These are phyloP conservation scores for Carduelis carduelis DNA, from an alignment of 2,797 vertebrate species.

Conservation along the genomic window DNA sequence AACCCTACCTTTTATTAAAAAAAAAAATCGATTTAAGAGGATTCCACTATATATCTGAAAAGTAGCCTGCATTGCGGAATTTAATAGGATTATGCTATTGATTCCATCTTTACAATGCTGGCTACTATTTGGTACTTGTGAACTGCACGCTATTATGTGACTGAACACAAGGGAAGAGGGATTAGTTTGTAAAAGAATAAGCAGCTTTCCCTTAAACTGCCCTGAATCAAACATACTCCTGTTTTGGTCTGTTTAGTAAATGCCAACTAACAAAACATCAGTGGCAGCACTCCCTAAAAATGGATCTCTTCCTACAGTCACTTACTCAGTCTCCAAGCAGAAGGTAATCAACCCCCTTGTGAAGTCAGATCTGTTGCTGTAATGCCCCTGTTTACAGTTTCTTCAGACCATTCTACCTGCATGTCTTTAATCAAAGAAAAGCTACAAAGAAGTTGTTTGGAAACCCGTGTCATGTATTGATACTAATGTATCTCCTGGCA, in stretches of 20 bases:
- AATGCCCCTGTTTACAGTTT: neutral
- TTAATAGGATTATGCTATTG: slow-evolving; percentile 79
- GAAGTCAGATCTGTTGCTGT: neutral
- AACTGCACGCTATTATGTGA: slow-evolving; percentile 71
- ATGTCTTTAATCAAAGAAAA: neutral
- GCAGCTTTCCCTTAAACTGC: slow-evolving; percentile 61
- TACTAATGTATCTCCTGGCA: neutral
- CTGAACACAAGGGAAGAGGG: slow-evolving; percentile 81
- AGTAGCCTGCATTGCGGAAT: slow-evolving; percentile 69
- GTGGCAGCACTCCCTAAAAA: neutral
- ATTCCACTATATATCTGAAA: slow-evolving; percentile 70
- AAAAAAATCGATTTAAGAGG: slow-evolving; percentile 69
- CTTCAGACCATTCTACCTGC: neutral
- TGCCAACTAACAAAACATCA: slow-evolving; percentile 7
- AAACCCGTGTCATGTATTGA: neutral
- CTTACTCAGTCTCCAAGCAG: neutral
- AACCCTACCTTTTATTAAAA: slow-evolving; percentile 60
- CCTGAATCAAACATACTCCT: slow-evolving; percentile 25
- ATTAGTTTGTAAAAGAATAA: slow-evolving; percentile 79
- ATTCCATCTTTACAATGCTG: slow-evolving; percentile 67
- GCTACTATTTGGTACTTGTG: slow-evolving; percentile 60
- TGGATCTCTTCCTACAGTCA: neutral
- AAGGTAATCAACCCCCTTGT: neutral
- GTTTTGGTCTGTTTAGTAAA: slow-evolving; percentile 60
- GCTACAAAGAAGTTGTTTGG: neutral